These are phyloP conservation scores for Melieria picta DNA, from an alignment of 2,888 invertebrate species.

Conservation along the genomic window DNA sequence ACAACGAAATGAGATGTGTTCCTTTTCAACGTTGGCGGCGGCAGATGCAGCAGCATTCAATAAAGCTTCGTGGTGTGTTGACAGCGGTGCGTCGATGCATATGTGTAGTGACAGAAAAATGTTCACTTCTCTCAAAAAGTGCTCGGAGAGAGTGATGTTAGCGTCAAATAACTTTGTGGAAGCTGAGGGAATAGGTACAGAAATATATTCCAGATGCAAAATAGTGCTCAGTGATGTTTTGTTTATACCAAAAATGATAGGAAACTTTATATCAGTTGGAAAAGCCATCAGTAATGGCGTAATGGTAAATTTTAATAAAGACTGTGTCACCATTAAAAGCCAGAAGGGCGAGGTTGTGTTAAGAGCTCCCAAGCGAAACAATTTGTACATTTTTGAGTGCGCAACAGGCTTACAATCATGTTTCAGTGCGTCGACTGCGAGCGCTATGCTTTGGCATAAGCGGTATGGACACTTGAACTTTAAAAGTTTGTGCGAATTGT, in stretches of 20 bases:
- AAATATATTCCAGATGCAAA: constrained; percentile 12
- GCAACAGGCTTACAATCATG: constrained; percentile 9
- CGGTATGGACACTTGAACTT: constrained; percentile 28
- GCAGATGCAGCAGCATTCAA: no score
- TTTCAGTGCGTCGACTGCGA: constrained; percentile 16
- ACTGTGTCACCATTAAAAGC: constrained; percentile 21
- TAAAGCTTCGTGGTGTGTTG: no score
- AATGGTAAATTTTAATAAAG: constrained; percentile 25
- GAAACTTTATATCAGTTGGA: constrained; percentile 36
- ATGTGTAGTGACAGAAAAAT: no score
- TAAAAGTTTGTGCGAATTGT: constrained; percentile 10
- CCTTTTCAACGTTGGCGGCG: constrained; percentile 17
- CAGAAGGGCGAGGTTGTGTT: constrained; percentile 19
- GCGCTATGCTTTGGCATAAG: constrained; percentile 23
- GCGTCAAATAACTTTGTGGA: constrained; percentile 27
- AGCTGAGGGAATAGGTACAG: constrained; percentile 18
- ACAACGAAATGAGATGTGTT: constrained; percentile 2
- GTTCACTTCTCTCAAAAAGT: constrained; percentile 17
- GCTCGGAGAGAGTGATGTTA: constrained; percentile 23
- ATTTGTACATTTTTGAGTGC: constrained; percentile 14
- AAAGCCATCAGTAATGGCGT: constrained; percentile 29
- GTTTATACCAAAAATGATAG: constrained; percentile 31
- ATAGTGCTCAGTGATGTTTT: constrained; percentile 27
- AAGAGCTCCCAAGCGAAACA: constrained; percentile 20
- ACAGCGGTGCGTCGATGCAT: no score